Percentiles rank a stretch among this genome's conserved stretches.
phyloP scores from a whole-genome alignment of 2,113 vertebrate species.

The Vulpes ferrilata region DNA sequence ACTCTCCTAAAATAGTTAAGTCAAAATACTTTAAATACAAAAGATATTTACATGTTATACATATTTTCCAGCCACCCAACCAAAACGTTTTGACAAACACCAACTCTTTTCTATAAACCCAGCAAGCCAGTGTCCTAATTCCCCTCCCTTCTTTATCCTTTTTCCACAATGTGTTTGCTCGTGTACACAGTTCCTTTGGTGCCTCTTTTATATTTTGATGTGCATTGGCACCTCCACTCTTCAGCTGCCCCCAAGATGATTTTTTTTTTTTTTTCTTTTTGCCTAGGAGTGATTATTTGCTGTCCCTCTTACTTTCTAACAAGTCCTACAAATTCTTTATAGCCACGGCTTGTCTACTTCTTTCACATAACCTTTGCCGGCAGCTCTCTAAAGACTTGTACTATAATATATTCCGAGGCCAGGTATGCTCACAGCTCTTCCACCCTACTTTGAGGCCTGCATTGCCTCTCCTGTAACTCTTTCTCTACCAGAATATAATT shows the following conservation, averaged over 20 bases:
- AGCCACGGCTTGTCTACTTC: not conserved
- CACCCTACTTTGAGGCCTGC: accelerated
- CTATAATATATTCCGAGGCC: not conserved
- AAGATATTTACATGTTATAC: conserved; percentile 56
- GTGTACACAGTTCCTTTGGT: not conserved
- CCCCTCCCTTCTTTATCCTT: not conserved
- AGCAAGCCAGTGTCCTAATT: not conserved
- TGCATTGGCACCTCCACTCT: not conserved
- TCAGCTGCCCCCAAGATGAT: not conserved
- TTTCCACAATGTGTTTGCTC: not conserved
- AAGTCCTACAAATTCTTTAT: not conserved
- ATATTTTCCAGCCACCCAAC: conserved; percentile 14
- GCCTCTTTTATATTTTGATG: not conserved
- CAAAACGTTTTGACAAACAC: conserved; percentile 44
- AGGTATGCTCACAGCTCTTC: not conserved
- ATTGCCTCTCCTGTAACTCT: not conserved
- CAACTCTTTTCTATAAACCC: not conserved
- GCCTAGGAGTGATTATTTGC: not conserved
- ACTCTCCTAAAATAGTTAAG: not conserved
- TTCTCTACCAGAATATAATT: not conserved
- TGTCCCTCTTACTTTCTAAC: not conserved
- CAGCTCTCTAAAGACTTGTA: not conserved
- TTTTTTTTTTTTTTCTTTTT: not conserved
- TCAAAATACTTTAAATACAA: conserved; percentile 20
- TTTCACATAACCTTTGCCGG: not conserved